Base-by-base conservation (phyloP, 2,888 invertebrate genomes). In the Lasioglossum malachurum region DNA sequence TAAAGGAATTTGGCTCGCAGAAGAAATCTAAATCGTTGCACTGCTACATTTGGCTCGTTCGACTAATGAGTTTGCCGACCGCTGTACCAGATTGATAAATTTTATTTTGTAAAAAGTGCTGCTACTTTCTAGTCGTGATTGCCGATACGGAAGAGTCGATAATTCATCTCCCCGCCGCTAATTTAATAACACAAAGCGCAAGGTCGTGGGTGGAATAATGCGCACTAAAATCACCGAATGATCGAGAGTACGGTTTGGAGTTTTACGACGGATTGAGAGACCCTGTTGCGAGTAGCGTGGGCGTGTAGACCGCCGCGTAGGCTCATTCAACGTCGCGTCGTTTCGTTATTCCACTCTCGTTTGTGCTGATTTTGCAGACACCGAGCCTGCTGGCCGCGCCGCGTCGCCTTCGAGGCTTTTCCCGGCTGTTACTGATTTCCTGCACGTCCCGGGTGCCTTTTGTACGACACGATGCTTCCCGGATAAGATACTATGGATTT, bases 311-410 rank as follows among this genome's bases (percentile, higher is more conserved):
- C 74, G 72, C 35, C 71, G 83, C 80, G 83, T 88, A 85, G 86
- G 87, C 87, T 87, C 88, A 89, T 89, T 91, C 86, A 88, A 80
- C 83, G 84, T 86, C 78, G 82, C 83, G 84, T 87, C 78, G 83
- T 76, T 89, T 91, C 88, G 86, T 81, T 86, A 92, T 90, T 90
- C 88, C 77, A 75, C 72, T 83, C 87, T 84, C 87, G 88, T 88
- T 57, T 75, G 81, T 77, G 88, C 86, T 77, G 87, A 80, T 88
- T 90, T 76, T 78, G 75, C 76, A 83, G 75, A 49, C 86, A 73
- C 27, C 41, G 73, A 46, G 53, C n/a, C 75, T 16, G 67, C 23
- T 38, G 46, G 46, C 46, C 5, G 46, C 46, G 23, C 46, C 64
- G 72, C 49, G 73, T 79, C 85, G 77, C 80, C 86, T 86, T 60